Evolutionary conservation across 2,888 invertebrate species (phyloP).

Genomic region (Opisthograptis luteolata): DNA sequence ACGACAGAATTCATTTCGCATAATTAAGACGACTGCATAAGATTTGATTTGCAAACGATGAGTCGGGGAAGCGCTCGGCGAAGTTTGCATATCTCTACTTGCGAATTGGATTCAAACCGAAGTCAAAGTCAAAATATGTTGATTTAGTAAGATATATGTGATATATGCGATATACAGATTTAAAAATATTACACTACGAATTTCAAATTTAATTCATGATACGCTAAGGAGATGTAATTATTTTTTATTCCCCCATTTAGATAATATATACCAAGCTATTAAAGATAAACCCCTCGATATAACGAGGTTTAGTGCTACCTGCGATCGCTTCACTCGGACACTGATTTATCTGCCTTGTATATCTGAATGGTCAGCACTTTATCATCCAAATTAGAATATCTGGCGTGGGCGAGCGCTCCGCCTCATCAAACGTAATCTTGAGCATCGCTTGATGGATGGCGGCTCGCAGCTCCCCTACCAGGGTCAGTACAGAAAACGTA

Average conservation of each 20-base stretch:
- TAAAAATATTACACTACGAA: no score
- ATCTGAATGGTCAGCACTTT: constrained; percentile 22
- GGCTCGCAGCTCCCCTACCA: constrained; percentile 7
- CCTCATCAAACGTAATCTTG: constrained; percentile 13
- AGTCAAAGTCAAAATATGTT: no score
- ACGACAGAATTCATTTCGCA: background rate
- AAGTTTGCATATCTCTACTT: background rate
- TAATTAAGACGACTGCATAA: constrained; percentile 22
- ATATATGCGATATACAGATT: no score
- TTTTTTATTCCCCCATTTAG: background rate
- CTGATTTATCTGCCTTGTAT: constrained; percentile 19
- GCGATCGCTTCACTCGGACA: constrained; percentile 11
- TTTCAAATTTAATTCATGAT: no score
- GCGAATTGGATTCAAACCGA: no score
- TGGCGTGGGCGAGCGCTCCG: constrained; percentile 5
- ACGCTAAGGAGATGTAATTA: no score
- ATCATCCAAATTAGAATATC: constrained; percentile 26
- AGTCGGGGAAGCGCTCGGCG: background rate
- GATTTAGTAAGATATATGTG: no score
- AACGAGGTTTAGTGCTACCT: background rate
- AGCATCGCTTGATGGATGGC: constrained; percentile 20
- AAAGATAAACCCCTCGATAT: background rate
- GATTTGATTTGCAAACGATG: constrained; percentile 29
- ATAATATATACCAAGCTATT: background rate
- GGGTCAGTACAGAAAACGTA: constrained; percentile 12